Evolutionary conservation across 2,797 vertebrate genomes (phyloP).

Genomic region (Danio choprae): DNA sequence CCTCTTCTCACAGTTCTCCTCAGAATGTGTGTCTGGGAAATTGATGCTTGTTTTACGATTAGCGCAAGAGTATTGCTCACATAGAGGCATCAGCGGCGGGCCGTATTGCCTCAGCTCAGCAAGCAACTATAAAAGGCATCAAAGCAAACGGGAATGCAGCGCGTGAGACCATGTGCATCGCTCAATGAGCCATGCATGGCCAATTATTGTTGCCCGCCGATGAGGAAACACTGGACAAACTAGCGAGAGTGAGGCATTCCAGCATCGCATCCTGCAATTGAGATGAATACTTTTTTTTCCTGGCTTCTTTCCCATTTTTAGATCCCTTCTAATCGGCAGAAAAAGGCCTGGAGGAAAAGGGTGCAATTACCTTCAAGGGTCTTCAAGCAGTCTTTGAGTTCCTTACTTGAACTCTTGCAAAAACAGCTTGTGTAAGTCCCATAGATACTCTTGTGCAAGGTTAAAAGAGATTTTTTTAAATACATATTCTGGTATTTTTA

Average conservation of each 20-base stretch:
- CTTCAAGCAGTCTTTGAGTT: constrained; percentile 10
- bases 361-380: constrained; percentile 44
- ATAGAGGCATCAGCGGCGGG: constrained; percentile 70
- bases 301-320: constrained; percentile 11
- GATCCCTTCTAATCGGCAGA: constrained; percentile 34
- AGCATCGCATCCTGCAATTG: constrained; percentile 39
- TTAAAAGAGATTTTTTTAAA: neutral
- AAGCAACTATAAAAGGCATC: constrained; percentile 71
- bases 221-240: constrained; percentile 61
- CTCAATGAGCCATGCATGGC: constrained; percentile 77
- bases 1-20: constrained; percentile 33
- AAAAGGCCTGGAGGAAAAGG: constrained; percentile 31
- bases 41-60: constrained; percentile 58
- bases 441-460: neutral
- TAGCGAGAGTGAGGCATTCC: constrained; percentile 35
- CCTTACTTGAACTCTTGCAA: constrained; percentile 18
- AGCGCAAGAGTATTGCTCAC: constrained; percentile 58
- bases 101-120: constrained; percentile 64
- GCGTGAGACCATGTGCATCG: constrained; percentile 68
- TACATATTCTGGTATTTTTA: neutral
- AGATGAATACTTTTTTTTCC: constrained; percentile 46
- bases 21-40: constrained; percentile 28
- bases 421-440: neutral
- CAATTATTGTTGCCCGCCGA: constrained; percentile 69
- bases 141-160: constrained; percentile 68